These are phyloP conservation scores for Drusus annulatus DNA, from an alignment of 1,140 invertebrate species.

Conservation along the genomic window DNA sequence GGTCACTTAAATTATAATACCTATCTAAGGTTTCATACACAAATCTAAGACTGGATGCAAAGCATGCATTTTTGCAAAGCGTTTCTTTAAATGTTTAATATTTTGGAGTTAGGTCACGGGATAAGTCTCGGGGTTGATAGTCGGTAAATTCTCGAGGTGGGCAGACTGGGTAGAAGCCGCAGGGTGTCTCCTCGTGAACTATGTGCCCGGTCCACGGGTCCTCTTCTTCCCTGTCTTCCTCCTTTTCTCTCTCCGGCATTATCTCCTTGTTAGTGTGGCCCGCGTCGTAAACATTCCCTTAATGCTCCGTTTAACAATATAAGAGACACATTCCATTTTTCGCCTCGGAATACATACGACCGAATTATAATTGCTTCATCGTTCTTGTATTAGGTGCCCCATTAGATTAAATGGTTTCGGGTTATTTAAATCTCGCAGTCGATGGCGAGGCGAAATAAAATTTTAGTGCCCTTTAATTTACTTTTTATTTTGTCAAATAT, in stretches of 20 bases:
- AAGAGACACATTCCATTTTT: constrained; percentile 43
- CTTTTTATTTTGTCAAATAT: constrained; percentile 33
- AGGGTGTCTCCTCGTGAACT: constrained; percentile 38
- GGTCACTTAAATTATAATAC: too few species aligned
- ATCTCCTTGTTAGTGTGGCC: constrained; percentile 46
- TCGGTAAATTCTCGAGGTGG: constrained; percentile 20
- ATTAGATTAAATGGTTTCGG: constrained; percentile 33
- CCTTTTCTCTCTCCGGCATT: constrained; percentile 31
- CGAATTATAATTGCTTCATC: constrained; percentile 44
- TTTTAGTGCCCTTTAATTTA: constrained; percentile 33
- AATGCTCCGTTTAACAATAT: constrained; percentile 34
- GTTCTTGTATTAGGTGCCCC: constrained; percentile 23
- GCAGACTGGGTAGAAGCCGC: constrained; percentile 1
- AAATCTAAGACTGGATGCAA: too few species aligned
- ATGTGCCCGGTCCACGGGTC: constrained; percentile 17
- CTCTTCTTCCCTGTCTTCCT: constrained; percentile 31
- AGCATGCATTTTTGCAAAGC: too few species aligned
- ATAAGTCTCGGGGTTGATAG: background rate
- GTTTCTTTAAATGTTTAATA: too few species aligned
- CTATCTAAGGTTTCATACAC: too few species aligned
- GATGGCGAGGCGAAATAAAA: constrained; percentile 31
- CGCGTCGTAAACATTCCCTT: constrained; percentile 46
- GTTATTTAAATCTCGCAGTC: constrained; percentile 25
- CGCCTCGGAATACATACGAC: constrained; percentile 36
- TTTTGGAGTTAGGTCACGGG: background rate